Base-by-base conservation (phyloP, 2,797 vertebrate species). In the Propithecus deckenii region DNA sequence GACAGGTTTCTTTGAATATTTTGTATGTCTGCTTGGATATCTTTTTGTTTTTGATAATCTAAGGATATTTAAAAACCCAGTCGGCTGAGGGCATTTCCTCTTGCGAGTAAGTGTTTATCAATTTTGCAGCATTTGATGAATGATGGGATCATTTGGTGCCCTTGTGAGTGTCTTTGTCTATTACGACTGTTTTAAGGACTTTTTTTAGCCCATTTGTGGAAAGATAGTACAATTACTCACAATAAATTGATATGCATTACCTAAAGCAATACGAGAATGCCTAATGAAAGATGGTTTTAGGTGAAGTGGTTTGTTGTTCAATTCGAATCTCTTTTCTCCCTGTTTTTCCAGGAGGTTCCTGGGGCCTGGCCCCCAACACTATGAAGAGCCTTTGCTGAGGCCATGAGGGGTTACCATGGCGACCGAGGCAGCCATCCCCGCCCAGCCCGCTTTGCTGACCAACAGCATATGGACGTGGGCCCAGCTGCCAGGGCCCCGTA, bases 361-460 rank as follows among this genome's bases (percentile, higher is more conserved):
- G 98, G 98, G 98, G 97, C 98, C 97, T 91, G 97, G 98, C 97
- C 98, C 97, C 97, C 97, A 97, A 84, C 97, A 98, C 97, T 91
- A 98, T 99, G 98, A 99, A 98, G 98, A 98, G 98, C 98, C 97
- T 96, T 98, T 98, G 96, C 98, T 97, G 99, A 99, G 98, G 99
- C 98, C 98, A 99, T 99, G 98, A 99, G 99, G 99, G 99, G 99
- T 98, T 99, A 99, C 98, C 99, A 99, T 99, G 99, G 99, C 98
- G 99, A 99, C 98, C 99, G 99, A 97, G 95, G 97, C 98, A 99
- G 99, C 98, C 99, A 99, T 98, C 99, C 99, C 97, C 99, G 99
- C 98, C 99, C 99, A 98, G 99, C 98, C 99, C 99, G 99, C 98
- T 94, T 99, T 95, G 99, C 99, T 23, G 99, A 99, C 98, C 98